Percentiles rank a stretch among this genome's conserved stretches.
phyloP scores from a whole-genome alignment of 2,888 invertebrate species.

The Orchestes rusci region DNA sequence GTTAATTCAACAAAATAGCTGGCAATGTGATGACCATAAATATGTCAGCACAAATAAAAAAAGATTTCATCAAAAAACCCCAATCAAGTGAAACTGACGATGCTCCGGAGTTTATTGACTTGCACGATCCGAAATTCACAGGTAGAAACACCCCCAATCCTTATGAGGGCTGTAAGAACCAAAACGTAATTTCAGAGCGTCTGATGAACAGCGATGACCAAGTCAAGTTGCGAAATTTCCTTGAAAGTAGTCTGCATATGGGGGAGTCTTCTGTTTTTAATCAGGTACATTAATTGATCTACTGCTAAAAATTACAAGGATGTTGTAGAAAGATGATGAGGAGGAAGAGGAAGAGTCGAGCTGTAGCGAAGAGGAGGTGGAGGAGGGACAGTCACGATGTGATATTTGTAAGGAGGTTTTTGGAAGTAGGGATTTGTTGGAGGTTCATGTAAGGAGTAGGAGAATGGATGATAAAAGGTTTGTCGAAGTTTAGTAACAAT shows the following conservation, averaged over 20 bases:
- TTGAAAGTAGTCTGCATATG: conserved; percentile 8
- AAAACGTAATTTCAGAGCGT: too few relatives aligned
- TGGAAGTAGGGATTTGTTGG: conserved; percentile 27
- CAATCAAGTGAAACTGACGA: too few relatives aligned
- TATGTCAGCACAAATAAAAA: too few relatives aligned
- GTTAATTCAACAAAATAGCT: too few relatives aligned
- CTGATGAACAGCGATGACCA: conserved; percentile 7
- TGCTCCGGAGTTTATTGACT: too few relatives aligned
- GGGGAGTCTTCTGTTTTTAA: conserved; percentile 3
- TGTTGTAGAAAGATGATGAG: too few relatives aligned
- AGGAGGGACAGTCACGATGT: conserved; percentile 27
- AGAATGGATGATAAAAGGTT: conserved; percentile 29
- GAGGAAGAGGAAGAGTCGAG: not conserved
- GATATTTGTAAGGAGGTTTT: conserved; percentile 34
- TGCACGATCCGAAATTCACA: too few relatives aligned
- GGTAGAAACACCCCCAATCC: too few relatives aligned
- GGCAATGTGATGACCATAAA: too few relatives aligned
- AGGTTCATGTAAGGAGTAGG: conserved; percentile 31
- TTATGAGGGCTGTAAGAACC: too few relatives aligned
- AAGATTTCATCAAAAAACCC: too few relatives aligned
- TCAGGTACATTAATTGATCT: conserved; percentile 1
- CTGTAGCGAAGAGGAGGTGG: not conserved
- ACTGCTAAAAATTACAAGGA: too few relatives aligned
- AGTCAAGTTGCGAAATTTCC: conserved; percentile 4
- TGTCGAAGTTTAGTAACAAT: conserved; percentile 13